Percentiles rank a stretch among this genome's conserved stretches.
These are phyloP conservation scores for Doryteuthis pealeii DNA, from an alignment of 1,140 invertebrate species.

Conservation along the genomic window DNA sequence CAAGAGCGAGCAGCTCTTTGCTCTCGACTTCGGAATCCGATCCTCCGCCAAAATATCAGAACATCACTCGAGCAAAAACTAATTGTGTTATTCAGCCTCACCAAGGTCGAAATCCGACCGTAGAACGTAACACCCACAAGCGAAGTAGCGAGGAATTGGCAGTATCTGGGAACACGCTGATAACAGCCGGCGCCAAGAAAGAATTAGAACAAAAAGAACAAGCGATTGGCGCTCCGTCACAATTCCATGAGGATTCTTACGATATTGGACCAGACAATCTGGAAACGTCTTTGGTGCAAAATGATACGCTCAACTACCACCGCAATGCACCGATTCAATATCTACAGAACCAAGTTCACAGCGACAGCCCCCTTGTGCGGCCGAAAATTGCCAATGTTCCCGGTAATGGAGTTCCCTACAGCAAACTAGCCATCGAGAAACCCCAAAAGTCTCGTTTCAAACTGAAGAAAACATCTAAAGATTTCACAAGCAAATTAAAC, in stretches of 20 bases:
- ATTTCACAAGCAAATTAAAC: conserved; percentile 30
- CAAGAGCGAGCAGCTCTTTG: conserved; percentile 60
- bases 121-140: conserved; percentile 74
- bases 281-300: conserved; percentile 59
- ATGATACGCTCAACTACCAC: conserved; percentile 58
- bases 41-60: conserved; percentile 39
- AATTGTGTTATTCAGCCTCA: conserved; percentile 71
- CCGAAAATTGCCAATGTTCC: conserved; percentile 66
- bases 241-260: conserved; percentile 32
- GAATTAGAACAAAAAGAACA: conserved; percentile 15
- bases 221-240: conserved; percentile 25
- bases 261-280: conserved; percentile 60
- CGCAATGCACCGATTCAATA: conserved; percentile 70
- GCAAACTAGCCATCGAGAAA: conserved; percentile 10
- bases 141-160: conserved; percentile 65
- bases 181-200: conserved; percentile 61
- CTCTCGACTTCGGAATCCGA: conserved; percentile 56
- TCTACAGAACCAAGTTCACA: conserved; percentile 75
- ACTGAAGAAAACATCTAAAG: conserved; percentile 39
- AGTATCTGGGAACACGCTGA: conserved; percentile 67
- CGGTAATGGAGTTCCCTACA: conserved; percentile 26
- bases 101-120: conserved; percentile 85
- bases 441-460: conserved; percentile 36
- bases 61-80: conserved; percentile 43
- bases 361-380: conserved; percentile 33